Base-by-base conservation (phyloP, 1,140 invertebrate genomes). In the Cydia amplana region DNA sequence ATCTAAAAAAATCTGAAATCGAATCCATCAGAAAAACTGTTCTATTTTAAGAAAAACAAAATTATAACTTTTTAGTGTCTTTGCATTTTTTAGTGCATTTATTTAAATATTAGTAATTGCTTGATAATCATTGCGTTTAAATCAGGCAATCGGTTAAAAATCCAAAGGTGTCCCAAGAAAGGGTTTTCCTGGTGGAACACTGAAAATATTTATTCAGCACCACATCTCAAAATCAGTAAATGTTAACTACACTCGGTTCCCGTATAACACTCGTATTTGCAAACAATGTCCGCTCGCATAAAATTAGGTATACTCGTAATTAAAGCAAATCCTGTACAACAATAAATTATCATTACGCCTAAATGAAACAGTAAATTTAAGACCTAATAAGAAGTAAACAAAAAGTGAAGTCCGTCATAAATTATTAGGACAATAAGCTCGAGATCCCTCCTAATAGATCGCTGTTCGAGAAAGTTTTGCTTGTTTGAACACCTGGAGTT, bases 351-450 rank as follows among this genome's bases (percentile, higher is more conserved):
- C n/a, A 70, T 70, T 70, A 36, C 9, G 6, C 32, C 9, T 6
- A 60, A 74, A 60, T 63, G 79, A 78, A 79, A 81, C 78, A 78
- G 77, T 73, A n/a, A 79, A 46, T 79, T 77, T 77, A 64, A 64
- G 36, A 76, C 74, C 81, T 83, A 82, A 80, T 83, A 80, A 83
- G 80, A 80, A 75, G 74, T 60, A 80, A 82, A 80, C 82, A 83
- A 83, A 83, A 83, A 83, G 75, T 82, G 72, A 75, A 75, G 70
- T 77, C 74, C 43, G 79, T 80, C 80, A 83, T 83, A 80, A 83
- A 82, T 82, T 82, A 79, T 74, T 72, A 78, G 77, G 77, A 70
- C 76, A 82, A 79, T 83, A 82, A 83, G 79, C 82, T 75, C 28
- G 40, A 70, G 75, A 82, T 78, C 79, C 80, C 74, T 64, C 18